phyloP scores from a whole-genome alignment of 2,888 invertebrate species.

The Escarpia spicata region DNA sequence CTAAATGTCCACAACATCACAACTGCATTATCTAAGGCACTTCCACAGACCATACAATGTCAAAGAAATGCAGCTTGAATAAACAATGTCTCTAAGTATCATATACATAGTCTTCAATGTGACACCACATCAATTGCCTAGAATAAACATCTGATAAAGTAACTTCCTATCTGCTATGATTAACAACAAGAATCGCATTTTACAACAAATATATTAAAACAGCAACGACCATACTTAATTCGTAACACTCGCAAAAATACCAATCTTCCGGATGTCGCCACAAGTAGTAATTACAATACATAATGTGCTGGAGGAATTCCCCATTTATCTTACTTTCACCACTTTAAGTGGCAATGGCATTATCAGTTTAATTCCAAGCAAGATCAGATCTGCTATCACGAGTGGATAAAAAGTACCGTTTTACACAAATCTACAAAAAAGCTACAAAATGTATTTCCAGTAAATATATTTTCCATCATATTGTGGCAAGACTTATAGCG shows the following conservation, averaged over 20 bases:
- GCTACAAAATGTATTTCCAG: neutral
- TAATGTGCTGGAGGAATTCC: too few relatives aligned
- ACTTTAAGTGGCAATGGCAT: neutral
- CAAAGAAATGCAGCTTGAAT: neutral
- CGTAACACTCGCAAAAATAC: neutral
- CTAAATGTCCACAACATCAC: neutral
- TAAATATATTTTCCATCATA: neutral
- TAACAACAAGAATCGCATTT: neutral
- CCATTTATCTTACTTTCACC: neutral
- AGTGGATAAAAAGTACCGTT: neutral
- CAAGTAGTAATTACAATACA: too few relatives aligned
- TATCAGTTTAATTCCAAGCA: neutral
- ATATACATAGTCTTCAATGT: neutral
- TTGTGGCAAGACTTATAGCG: neutral
- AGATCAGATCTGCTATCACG: neutral
- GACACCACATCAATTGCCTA: neutral
- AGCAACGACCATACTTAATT: neutral
- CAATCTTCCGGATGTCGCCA: too few relatives aligned
- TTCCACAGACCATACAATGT: neutral
- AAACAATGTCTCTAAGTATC: neutral
- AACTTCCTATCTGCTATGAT: neutral
- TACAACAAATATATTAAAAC: neutral
- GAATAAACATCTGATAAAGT: neutral
- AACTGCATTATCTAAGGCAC: neutral
- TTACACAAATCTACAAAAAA: neutral